Conservation (phyloP, 2,888 invertebrate species). For the Sepiola atlantica region DNA sequence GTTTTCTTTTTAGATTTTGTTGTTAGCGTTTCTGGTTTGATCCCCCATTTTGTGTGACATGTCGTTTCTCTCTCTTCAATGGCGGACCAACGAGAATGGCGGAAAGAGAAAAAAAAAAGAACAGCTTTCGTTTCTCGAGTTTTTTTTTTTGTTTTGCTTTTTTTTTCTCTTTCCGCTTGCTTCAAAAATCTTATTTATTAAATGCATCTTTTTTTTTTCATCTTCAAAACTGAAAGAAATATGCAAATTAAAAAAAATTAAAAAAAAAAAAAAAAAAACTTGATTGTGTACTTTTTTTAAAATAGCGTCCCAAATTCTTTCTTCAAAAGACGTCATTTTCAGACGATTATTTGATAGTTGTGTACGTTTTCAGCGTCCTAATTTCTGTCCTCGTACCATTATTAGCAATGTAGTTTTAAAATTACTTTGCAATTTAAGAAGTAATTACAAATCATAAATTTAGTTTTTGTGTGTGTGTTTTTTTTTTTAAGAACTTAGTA, state of each 20-base stretch:
- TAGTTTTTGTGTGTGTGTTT: too few relatives aligned
- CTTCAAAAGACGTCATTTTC: too few relatives aligned
- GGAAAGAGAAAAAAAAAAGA: not conserved
- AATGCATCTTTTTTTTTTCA: not conserved
- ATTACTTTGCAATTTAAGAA: too few relatives aligned
- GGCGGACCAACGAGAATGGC: not conserved
- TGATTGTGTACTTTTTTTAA: too few relatives aligned
- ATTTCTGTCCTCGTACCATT: too few relatives aligned
- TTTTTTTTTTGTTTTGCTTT: not conserved
- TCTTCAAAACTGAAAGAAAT: not conserved
- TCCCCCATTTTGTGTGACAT: constrained; percentile 33
- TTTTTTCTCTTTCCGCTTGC: not conserved
- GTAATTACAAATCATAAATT: too few relatives aligned
- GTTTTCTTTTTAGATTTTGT: not conserved
- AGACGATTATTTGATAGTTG: too few relatives aligned
- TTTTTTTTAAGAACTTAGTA: too few relatives aligned
- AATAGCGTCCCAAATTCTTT: too few relatives aligned
- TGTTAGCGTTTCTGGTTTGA: not conserved
- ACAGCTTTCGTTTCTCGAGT: not conserved
- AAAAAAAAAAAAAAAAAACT: not conserved
- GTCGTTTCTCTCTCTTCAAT: constrained; percentile 10
- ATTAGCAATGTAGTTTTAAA: too few relatives aligned
- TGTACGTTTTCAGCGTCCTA: too few relatives aligned
- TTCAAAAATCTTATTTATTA: not conserved
- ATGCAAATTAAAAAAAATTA: not conserved